Conservation (phyloP, 2,888 invertebrate species). For the Plebejus argus region DNA sequence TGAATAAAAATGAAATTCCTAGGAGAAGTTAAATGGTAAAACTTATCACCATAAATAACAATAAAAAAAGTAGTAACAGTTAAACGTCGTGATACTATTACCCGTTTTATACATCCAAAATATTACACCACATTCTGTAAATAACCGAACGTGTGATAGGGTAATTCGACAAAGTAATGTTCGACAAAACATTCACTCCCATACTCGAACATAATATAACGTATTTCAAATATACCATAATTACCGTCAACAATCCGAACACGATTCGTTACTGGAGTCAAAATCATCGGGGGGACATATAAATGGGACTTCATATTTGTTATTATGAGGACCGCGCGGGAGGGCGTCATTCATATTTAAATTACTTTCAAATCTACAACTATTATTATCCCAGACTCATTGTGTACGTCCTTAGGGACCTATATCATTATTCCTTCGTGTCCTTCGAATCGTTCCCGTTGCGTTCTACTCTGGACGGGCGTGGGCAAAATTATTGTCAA, state of each 20-base stretch:
- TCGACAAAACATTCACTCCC: slow-evolving; percentile 34
- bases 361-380: slow-evolving; percentile 80
- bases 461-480: slow-evolving; percentile 66
- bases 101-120: neutral
- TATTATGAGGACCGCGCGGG: slow-evolving; percentile 74
- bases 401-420: slow-evolving; percentile 75
- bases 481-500: slow-evolving; percentile 62
- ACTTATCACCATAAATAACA: neutral
- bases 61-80: neutral
- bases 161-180: slow-evolving; percentile 16
- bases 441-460: slow-evolving; percentile 72
- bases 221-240: slow-evolving; percentile 55
- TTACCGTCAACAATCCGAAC: slow-evolving; percentile 61
- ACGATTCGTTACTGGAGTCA: slow-evolving; percentile 71
- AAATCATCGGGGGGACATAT: slow-evolving; percentile 68
- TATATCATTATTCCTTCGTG: slow-evolving; percentile 72
- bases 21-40: neutral
- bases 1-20: neutral
- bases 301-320: slow-evolving; percentile 79
- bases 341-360: slow-evolving; percentile 80
- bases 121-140: slow-evolving; percentile 3
- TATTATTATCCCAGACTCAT: slow-evolving; percentile 76
- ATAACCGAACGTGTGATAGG: slow-evolving; percentile 6
- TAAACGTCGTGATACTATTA: neutral
- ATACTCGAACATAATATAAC: slow-evolving; percentile 39